Conservation (phyloP, 2,797 vertebrate species). For the Tokudaia muenninki region DNA sequence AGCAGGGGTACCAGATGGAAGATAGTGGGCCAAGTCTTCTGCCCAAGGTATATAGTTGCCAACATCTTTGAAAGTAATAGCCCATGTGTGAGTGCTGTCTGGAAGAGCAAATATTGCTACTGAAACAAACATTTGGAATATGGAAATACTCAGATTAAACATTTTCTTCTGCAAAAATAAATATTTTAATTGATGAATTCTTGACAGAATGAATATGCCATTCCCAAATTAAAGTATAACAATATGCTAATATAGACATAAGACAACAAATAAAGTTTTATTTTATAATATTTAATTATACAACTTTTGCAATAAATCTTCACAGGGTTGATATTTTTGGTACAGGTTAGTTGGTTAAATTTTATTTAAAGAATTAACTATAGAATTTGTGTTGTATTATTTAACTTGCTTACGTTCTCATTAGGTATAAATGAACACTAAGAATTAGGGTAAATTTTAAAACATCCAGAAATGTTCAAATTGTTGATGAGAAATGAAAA, state of each 20-base stretch:
- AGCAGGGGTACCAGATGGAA: constrained; percentile 77
- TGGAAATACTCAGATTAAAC: constrained; percentile 71
- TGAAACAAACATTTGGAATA: constrained; percentile 73
- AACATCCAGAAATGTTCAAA: neutral
- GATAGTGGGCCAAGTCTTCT: constrained; percentile 68
- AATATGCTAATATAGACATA: neutral
- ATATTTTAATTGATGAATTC: constrained; percentile 67
- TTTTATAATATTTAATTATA: neutral
- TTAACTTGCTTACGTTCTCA: neutral
- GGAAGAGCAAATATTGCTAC: constrained; percentile 77
- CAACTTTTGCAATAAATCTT: neutral
- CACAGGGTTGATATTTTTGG: neutral
- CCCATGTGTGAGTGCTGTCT: constrained; percentile 65
- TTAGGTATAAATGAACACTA: neutral
- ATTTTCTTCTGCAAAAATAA: constrained; percentile 69
- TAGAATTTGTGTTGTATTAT: neutral
- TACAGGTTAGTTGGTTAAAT: neutral
- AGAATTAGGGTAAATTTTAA: neutral
- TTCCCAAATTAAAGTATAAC: constrained; percentile 39
- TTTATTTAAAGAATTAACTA: neutral
- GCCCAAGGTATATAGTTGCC: constrained; percentile 57
- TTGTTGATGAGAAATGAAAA: neutral
- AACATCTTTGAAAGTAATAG: constrained; percentile 75
- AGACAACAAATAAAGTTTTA: neutral
- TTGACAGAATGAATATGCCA: constrained; percentile 51